These are phyloP conservation scores for Archivesica marissinica DNA, from an alignment of 1,140 invertebrate genomes.

Conservation along the genomic window DNA sequence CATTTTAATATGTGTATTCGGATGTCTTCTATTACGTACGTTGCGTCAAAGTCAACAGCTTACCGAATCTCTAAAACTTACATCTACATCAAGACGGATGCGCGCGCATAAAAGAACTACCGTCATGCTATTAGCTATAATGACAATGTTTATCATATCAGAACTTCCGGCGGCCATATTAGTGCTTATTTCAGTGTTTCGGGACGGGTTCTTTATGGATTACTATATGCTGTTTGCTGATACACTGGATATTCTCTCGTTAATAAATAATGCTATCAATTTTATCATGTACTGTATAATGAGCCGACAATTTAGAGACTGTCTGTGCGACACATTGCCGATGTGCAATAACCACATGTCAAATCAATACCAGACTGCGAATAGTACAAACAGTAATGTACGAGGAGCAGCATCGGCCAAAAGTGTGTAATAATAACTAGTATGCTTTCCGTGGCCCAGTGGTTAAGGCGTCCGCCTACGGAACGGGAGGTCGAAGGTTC, in stretches of 20 bases:
- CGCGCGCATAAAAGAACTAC: slow-evolving; percentile 88
- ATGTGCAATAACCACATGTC: background rate
- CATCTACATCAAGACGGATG: slow-evolving; percentile 87
- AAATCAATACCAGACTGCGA: background rate
- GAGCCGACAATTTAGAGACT: slow-evolving; percentile 95
- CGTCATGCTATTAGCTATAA: slow-evolving; percentile 78
- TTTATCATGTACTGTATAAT: slow-evolving; percentile 97
- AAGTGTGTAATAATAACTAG: background rate
- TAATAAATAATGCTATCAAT: slow-evolving; percentile 96
- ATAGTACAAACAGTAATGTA: background rate
- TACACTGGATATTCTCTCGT: slow-evolving; percentile 94
- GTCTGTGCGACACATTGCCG: slow-evolving; percentile 86
- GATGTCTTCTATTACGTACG: slow-evolving; percentile 83
- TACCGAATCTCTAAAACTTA: slow-evolving; percentile 74
- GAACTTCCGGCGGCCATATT: slow-evolving; percentile 90
- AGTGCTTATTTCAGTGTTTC: slow-evolving; percentile 75
- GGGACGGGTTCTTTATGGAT: slow-evolving; percentile 74
- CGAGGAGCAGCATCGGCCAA: background rate
- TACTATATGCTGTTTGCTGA: slow-evolving; percentile 89
- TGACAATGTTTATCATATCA: slow-evolving; percentile 92
- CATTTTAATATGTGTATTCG: slow-evolving; percentile 84
- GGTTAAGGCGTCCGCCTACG: too few relatives aligned
- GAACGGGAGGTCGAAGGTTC: too few relatives aligned
- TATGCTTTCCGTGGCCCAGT: too few relatives aligned
- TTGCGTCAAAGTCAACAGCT: slow-evolving; percentile 83